Conservation (phyloP, 2,113 vertebrate genomes). For the Lepidiolamprologus cunningtoni region DNA sequence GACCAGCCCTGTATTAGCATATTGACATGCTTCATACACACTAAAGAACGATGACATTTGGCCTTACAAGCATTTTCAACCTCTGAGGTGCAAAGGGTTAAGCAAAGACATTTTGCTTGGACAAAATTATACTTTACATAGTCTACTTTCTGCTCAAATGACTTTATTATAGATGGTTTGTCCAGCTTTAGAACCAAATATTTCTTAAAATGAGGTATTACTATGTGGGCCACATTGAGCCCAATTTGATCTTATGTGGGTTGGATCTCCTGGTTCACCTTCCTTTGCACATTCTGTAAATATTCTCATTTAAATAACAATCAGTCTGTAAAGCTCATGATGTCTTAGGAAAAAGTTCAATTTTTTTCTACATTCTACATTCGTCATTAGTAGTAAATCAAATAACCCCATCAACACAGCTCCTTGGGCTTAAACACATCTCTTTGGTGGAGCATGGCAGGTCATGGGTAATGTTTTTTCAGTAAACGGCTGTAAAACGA, state of each 20-base stretch:
- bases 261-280: neutral
- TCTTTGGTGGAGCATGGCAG: neutral
- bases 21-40: neutral
- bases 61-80: neutral
- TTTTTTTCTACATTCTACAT: neutral
- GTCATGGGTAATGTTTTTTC: neutral
- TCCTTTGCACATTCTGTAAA: neutral
- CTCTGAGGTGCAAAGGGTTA: neutral
- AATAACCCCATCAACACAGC: neutral
- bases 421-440: neutral
- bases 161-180: neutral
- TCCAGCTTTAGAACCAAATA: neutral
- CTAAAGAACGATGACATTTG: neutral
- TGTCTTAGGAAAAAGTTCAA: neutral
- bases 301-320: neutral
- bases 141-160: neutral
- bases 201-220: neutral
- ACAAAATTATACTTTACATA: neutral
- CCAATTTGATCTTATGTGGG: neutral
- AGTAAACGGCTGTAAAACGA: neutral
- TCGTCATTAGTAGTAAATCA: neutral
- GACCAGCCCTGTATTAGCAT: neutral
- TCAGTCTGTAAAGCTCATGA: neutral
- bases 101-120: neutral
- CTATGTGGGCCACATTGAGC: neutral